phyloP scores from a whole-genome alignment of 2,797 vertebrate genomes.

The Synaphobranchus kaupii region DNA sequence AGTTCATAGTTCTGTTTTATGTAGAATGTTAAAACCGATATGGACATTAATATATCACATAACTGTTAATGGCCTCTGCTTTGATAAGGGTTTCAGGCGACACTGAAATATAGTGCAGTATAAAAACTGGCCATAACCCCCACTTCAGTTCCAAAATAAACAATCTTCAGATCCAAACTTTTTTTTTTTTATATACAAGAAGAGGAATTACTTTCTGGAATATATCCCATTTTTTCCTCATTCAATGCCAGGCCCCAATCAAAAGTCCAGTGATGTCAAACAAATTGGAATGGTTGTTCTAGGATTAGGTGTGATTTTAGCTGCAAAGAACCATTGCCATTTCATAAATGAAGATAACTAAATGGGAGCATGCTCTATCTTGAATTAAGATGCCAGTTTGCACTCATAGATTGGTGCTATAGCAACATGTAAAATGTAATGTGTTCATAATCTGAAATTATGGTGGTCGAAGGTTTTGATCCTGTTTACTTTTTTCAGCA shows the following conservation, averaged over 20 bases:
- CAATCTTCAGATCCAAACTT: slow-evolving; percentile 37
- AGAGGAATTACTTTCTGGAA: slow-evolving; percentile 36
- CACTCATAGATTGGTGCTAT: not conserved
- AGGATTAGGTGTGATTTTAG: slow-evolving; percentile 40
- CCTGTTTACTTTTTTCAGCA: slow-evolving; percentile 54
- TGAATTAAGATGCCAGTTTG: not conserved
- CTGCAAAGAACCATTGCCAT: not conserved
- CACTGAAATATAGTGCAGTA: slow-evolving; percentile 33
- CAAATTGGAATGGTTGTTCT: slow-evolving; percentile 33
- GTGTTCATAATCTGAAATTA: not conserved
- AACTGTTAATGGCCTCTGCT: slow-evolving; percentile 26
- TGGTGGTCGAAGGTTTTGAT: not conserved
- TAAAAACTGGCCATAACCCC: slow-evolving; percentile 38
- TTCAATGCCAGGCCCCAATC: slow-evolving; percentile 45
- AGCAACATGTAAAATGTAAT: not conserved
- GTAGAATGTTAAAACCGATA: not conserved
- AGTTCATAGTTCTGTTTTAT: slow-evolving; percentile 13
- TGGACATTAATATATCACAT: slow-evolving; percentile 31
- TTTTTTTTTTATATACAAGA: slow-evolving; percentile 31
- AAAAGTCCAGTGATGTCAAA: slow-evolving; percentile 44
- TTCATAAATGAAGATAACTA: not conserved
- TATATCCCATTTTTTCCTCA: slow-evolving; percentile 23
- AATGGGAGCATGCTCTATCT: slow-evolving; percentile 1
- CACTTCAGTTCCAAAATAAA: slow-evolving; percentile 39
- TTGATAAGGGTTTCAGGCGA: slow-evolving; percentile 33